Percentiles rank a stretch among this genome's conserved stretches.
Evolutionary conservation across 30 jellyfish, hydroid and myxozoan species (phyloP).

Genomic region (Pelagia noctiluca): DNA sequence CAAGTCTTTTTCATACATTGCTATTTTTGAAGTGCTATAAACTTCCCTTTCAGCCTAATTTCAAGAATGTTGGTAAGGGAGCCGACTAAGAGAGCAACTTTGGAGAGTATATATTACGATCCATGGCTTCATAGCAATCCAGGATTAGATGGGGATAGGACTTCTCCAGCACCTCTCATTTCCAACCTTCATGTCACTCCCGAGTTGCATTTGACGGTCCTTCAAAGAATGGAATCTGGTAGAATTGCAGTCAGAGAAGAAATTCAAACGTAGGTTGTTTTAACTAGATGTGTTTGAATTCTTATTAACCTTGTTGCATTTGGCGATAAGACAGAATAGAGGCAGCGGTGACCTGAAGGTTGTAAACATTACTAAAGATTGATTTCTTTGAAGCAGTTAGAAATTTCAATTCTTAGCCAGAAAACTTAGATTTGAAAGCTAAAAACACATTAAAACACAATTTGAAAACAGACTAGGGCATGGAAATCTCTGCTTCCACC

Average conservation of each 20-base stretch:
- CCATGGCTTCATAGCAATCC: slow-evolving; percentile 77
- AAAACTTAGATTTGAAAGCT: too few species aligned
- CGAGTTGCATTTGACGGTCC: slow-evolving; percentile 77
- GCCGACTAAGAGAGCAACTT: slow-evolving; percentile 88
- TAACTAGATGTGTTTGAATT: background rate
- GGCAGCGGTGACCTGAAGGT: too few species aligned
- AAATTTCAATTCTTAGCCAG: too few species aligned
- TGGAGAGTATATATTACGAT: slow-evolving; percentile 81
- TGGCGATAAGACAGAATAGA: too few species aligned
- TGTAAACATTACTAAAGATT: too few species aligned
- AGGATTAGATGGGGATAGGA: slow-evolving; percentile 39
- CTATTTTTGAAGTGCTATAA: too few species aligned
- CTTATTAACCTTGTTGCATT: too few species aligned
- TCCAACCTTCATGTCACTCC: slow-evolving; percentile 79
- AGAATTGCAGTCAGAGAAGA: slow-evolving; percentile 81
- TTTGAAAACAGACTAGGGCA: too few species aligned
- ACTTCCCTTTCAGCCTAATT: slow-evolving; percentile 63
- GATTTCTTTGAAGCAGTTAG: too few species aligned
- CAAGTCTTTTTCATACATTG: too few species aligned
- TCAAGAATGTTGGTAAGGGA: slow-evolving; percentile 90
- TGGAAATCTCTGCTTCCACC: too few species aligned
- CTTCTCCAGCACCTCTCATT: slow-evolving; percentile 77
- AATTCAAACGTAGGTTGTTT: slow-evolving; percentile 69
- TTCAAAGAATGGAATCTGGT: slow-evolving; percentile 92
- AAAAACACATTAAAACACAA: too few species aligned